Conservation (phyloP, 2,113 vertebrate species). For the Tachysurus vachellii region DNA sequence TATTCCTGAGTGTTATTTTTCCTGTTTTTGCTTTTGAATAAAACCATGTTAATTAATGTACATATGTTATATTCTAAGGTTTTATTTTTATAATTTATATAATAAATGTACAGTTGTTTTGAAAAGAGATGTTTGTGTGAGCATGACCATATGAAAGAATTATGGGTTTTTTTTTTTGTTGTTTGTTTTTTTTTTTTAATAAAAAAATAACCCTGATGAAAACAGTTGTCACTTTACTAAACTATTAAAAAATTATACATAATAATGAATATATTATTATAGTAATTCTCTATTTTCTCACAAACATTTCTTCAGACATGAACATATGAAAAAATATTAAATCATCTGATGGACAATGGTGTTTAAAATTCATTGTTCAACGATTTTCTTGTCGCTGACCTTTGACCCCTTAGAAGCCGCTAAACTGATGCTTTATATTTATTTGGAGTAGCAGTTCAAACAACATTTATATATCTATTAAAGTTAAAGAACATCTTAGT, state of each 20-base stretch:
- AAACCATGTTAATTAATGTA: constrained; percentile 45
- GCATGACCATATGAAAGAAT: constrained; percentile 49
- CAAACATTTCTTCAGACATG: neutral
- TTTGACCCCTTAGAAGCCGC: neutral
- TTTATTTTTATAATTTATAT: constrained; percentile 69
- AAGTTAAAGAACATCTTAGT: neutral
- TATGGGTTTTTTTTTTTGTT: constrained; percentile 34
- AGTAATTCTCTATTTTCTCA: neutral
- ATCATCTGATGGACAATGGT: too few species aligned
- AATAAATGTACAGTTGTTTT: constrained; percentile 58
- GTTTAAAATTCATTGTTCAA: neutral
- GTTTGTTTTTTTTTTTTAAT: constrained; percentile 28
- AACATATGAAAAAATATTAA: neutral
- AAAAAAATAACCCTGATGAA: constrained; percentile 14
- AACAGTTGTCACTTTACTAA: neutral
- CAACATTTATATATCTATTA: neutral
- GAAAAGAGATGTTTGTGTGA: constrained; percentile 46
- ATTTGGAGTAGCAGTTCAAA: too few species aligned
- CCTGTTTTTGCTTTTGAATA: constrained; percentile 37
- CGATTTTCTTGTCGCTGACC: neutral
- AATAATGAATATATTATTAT: neutral
- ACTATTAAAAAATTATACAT: neutral
- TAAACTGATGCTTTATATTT: neutral
- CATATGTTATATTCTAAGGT: constrained; percentile 58
- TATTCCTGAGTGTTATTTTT: constrained; percentile 36